Evolutionary conservation across 2,113 vertebrate species (phyloP).

Genomic region (Mustela lutreola): DNA sequence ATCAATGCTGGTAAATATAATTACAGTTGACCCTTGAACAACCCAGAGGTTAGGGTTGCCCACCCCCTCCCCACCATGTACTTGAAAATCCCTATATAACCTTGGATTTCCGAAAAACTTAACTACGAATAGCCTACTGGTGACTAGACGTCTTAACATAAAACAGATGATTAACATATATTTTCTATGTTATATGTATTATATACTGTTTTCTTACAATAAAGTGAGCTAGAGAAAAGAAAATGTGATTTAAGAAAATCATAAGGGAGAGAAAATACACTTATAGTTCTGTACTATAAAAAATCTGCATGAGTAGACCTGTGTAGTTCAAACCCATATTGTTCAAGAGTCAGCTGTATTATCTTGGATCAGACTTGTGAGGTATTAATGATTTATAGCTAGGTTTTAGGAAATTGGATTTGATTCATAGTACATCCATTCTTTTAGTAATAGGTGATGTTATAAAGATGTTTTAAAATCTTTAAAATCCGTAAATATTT

Average conservation of each 20-base stretch:
- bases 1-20: not conserved
- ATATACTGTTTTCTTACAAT: not conserved
- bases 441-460: slow-evolving; percentile 36
- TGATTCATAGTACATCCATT: not conserved
- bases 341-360: not conserved
- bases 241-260: not conserved
- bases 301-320: not conserved
- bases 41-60: not conserved
- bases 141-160: not conserved
- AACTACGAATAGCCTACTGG: not conserved
- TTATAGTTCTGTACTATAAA: not conserved
- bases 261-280: not conserved
- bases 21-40: not conserved
- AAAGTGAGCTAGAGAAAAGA: not conserved
- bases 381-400: not conserved
- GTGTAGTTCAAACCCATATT: not conserved
- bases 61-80: not conserved
- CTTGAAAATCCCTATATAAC: not conserved
- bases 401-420: slow-evolving; percentile 21
- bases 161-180: not conserved
- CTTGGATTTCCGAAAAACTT: not conserved
- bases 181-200: not conserved
- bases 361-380: not conserved
- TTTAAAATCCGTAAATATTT: slow-evolving; percentile 4
- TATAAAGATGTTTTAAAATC: slow-evolving; percentile 18